Conservation (phyloP, 1,140 invertebrate genomes). For the Berghia stephanieae region DNA sequence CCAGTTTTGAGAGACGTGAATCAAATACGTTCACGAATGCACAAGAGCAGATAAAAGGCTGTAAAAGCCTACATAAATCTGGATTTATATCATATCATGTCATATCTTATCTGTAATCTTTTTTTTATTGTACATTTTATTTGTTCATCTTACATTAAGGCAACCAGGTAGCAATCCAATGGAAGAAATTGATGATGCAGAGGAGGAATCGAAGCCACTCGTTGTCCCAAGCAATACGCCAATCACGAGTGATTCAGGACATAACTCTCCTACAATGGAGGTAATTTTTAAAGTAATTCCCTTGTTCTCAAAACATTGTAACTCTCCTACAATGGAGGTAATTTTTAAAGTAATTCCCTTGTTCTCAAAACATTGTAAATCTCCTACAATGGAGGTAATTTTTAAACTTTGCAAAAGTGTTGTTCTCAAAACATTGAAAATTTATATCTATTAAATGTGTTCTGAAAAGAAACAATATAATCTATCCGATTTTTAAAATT, state of each 20-base stretch:
- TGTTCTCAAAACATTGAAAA: too few relatives aligned
- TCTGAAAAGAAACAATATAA: too few relatives aligned
- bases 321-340: conserved; percentile 27
- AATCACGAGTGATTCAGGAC: conserved; percentile 25
- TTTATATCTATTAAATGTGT: too few relatives aligned
- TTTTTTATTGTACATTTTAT: background rate
- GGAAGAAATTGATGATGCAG: conserved; percentile 11
- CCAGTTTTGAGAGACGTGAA: background rate
- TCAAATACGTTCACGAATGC: background rate
- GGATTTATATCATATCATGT: background rate
- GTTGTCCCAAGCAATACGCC: conserved; percentile 27
- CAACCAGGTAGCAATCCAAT: background rate
- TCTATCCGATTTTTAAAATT: too few relatives aligned
- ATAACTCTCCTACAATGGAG: conserved; percentile 25
- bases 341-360: background rate
- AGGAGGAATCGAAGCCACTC: conserved; percentile 4
- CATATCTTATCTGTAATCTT: background rate
- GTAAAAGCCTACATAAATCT: background rate
- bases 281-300: background rate
- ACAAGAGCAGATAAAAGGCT: background rate
- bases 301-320: too few relatives aligned
- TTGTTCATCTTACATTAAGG: background rate
- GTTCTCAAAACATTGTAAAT: too few relatives aligned
- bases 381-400: conserved; percentile 27
- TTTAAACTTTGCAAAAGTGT: too few relatives aligned